phyloP scores from a whole-genome alignment of 2,888 invertebrate species.

The Rotaria magnacalcarata region DNA sequence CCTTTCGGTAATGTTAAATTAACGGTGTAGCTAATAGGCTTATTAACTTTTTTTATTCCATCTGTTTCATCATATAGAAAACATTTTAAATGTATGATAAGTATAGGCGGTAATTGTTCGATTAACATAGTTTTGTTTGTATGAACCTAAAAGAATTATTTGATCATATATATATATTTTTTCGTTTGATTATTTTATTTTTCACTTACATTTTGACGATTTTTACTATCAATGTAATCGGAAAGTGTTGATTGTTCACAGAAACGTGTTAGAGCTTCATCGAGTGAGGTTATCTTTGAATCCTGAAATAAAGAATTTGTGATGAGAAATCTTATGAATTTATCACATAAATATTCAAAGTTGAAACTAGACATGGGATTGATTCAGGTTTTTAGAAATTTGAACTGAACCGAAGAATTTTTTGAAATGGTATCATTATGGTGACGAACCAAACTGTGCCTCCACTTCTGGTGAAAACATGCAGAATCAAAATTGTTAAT shows the following conservation, averaged over 20 bases:
- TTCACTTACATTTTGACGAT: neutral
- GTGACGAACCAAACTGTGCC: too few species aligned
- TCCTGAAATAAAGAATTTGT: neutral
- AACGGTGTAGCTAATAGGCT: slow-evolving; percentile 75
- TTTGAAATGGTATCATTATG: too few species aligned
- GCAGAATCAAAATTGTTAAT: too few species aligned
- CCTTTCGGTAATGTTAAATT: slow-evolving; percentile 58
- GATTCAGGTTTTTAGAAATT: too few species aligned
- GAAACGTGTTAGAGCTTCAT: slow-evolving; percentile 9
- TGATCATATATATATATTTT: too few species aligned
- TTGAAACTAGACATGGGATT: too few species aligned
- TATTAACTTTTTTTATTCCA: slow-evolving; percentile 83
- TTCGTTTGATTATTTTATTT: too few species aligned
- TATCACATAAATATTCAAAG: too few species aligned
- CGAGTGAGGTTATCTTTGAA: neutral
- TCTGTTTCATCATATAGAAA: slow-evolving; percentile 76
- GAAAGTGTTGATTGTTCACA: slow-evolving; percentile 24
- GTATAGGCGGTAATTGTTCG: slow-evolving; percentile 80
- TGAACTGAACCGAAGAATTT: too few species aligned
- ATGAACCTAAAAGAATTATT: slow-evolving; percentile 59
- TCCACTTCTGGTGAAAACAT: too few species aligned
- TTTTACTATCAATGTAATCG: slow-evolving; percentile 26
- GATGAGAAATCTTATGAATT: too few species aligned
- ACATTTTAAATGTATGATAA: slow-evolving; percentile 86
- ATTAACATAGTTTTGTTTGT: slow-evolving; percentile 83